Evolutionary conservation across 2,113 vertebrate species (phyloP).

Genomic region (Bambusicola thoracicus): DNA sequence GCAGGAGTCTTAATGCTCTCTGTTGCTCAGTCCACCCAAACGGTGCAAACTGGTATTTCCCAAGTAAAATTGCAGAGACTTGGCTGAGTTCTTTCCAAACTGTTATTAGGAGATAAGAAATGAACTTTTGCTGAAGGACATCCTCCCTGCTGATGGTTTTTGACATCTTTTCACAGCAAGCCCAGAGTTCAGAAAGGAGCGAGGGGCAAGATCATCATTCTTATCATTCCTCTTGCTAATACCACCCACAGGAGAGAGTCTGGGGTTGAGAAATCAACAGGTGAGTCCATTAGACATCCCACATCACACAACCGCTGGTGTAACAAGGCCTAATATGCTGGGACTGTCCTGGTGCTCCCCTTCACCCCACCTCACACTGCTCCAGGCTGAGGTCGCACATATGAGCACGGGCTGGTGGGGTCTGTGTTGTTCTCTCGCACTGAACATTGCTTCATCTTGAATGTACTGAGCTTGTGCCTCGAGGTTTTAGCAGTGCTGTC

Average conservation of each 20-base stretch:
- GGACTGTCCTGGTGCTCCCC: fast-evolving
- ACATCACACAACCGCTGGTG: background rate
- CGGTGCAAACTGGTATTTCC: background rate
- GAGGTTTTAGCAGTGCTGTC: background rate
- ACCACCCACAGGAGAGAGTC: background rate
- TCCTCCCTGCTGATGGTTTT: background rate
- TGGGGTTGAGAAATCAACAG: background rate
- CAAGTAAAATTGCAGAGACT: background rate
- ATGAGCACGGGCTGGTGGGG: fast-evolving
- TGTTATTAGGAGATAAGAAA: background rate
- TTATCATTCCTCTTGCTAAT: background rate
- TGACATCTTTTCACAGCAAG: background rate
- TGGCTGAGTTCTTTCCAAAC: background rate
- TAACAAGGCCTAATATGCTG: background rate
- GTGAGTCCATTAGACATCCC: background rate
- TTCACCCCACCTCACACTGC: fast-evolving
- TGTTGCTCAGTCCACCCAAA: background rate
- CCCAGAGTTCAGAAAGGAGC: background rate
- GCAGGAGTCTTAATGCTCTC: background rate
- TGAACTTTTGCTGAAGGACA: background rate
- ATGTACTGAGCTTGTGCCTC: fast-evolving
- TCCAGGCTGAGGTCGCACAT: background rate
- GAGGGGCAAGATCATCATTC: background rate
- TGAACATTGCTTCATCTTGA: background rate
- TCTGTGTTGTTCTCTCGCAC: fast-evolving